Evolutionary conservation across 2,888 invertebrate genomes (phyloP).

Genomic region (Zele albiditarsus): DNA sequence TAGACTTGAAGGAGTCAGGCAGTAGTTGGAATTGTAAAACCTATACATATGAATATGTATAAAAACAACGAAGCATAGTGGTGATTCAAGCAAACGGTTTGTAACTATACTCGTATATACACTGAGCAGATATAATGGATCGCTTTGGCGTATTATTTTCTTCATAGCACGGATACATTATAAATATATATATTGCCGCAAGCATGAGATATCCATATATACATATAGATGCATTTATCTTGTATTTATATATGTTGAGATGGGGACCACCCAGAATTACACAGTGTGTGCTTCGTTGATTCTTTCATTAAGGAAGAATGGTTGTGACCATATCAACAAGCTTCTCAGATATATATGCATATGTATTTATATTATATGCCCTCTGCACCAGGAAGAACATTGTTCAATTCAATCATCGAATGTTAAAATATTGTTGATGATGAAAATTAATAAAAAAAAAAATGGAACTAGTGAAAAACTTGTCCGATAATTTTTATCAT

Average conservation of each 20-base stretch:
- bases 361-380: neutral
- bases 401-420: neutral
- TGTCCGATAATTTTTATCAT: no score
- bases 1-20: slow-evolving; percentile 4
- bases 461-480: no score
- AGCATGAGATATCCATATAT: slow-evolving; percentile 53
- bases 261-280: slow-evolving; percentile 64
- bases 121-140: slow-evolving; percentile 56
- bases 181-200: slow-evolving; percentile 59
- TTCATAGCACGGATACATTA: slow-evolving; percentile 61
- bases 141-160: slow-evolving; percentile 60
- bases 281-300: slow-evolving; percentile 53
- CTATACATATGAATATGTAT: neutral
- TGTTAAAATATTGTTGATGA: neutral
- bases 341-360: slow-evolving; percentile 9
- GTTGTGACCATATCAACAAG: slow-evolving; percentile 31
- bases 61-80: neutral
- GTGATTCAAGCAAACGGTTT: neutral
- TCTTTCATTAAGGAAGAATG: slow-evolving; percentile 52
- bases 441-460: no score
- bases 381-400: neutral
- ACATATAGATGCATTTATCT: slow-evolving; percentile 5
- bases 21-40: slow-evolving; percentile 27
- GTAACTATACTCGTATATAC: neutral
- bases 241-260: neutral